Evolutionary conservation across 30 jellyfish, hydroid and myxozoan genomes (phyloP), one percentile per base, ranked within the genome.

Genomic region (Turritopsis rubra): DNA sequence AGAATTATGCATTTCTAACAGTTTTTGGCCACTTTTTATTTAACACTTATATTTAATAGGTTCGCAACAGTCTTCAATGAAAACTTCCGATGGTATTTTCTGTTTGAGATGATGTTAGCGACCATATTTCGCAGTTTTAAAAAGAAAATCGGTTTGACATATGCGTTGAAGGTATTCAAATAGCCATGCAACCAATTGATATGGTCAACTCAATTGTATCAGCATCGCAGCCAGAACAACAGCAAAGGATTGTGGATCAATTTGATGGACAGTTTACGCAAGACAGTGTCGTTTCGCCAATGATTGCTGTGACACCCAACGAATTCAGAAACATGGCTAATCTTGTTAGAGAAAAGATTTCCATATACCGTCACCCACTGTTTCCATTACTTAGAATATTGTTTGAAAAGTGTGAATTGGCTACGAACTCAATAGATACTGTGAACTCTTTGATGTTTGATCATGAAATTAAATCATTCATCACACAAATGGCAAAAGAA

Each of bases 301-400:
- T 68, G 28, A 19, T 68, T 23, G 30, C 77, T 7, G 77, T 68
- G 1, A 22, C 26, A 79, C 77, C 77, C 0, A 68, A 23, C 0
- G 77, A 68, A n/a, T 27, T 68, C 19, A 18, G 29, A 21, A 79
- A 28, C 30, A 26, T 68, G 21, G 95, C 89, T 53, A 84, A 74
- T 29, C 21, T 84, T 54, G 96, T 81, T 25, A 82, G 52, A 28
- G 97, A 93, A 77, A 93, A 93, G 81, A 21, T 93, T 19, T 86
- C 96, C 75, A 90, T 93, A 52, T 93, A 93, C 84, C 87, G 90
- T 20, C 98, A 93, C 78, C 98, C 98, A 54, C 89, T 88, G 28
- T 93, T 88, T 79, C 95, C 95, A 21, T 79, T 93, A 88, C 87
- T 93, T 18, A 82, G 88, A 17, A 84, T 85, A 72, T 65, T 88